Evolutionary conservation across 2,888 invertebrate genomes (phyloP), one percentile per base, ranked within the genome.

Genomic region (Furcula furcula): DNA sequence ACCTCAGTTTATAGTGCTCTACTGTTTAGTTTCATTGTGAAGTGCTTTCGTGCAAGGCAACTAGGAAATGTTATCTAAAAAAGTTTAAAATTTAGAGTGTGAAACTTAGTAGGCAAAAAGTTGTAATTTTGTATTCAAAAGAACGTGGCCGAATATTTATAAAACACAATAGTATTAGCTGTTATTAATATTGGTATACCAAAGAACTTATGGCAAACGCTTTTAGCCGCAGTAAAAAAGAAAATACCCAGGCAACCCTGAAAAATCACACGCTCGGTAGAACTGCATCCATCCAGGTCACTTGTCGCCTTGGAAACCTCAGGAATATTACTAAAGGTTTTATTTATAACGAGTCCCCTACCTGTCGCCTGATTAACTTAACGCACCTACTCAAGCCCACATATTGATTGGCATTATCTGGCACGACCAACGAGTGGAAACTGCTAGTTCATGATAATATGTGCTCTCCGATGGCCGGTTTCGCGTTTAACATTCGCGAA

Each of bases 371-470:
- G 83, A 81, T 79, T 83, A 76, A 56, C 58, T 65, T 55, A 60
- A 76, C 73, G 65, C 68, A 72, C 58, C 57, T 69, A 65, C 67
- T 59, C 56, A 47, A 54, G 58, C 55, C 54, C 61, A 59, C 56
- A 62, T 83, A 85, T 85, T 69, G 83, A 85, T 85, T 81, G 61
- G 55, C 59, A 62, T 76, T 82, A 82, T 84, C 81, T 77, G 64
- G 62, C 49, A 45, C 55, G 55, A 44, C 39, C 46, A 32, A 34
- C 39, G 40, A 52, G 40, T 64, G 56, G 52, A 59, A 65, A 56
- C 68, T 55, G 73, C 75, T 82, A 86, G 85, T 84, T 60, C 62
- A 65, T 74, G 78, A 80, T 84, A 82, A 81, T 74, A 78, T 77
- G 65, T 67, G 76, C 66, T 61, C 63, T 74, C 65, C 57, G 74